Base-by-base conservation (phyloP, 2,888 invertebrate genomes). In the Choristoneura rosaceana region DNA sequence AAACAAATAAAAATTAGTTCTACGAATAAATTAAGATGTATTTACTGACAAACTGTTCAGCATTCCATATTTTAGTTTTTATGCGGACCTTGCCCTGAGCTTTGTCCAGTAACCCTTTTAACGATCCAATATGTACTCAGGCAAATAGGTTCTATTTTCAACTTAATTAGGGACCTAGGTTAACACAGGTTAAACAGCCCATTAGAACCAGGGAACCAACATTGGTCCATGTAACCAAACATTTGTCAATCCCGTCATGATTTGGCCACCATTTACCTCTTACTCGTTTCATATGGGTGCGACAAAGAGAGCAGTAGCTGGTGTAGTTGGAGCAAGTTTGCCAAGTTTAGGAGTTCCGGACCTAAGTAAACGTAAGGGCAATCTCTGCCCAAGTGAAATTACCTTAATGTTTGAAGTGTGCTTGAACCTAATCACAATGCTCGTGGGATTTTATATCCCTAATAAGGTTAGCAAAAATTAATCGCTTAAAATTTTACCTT, bases 311-410 rank as follows among this genome's bases (percentile, higher is more conserved):
- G 25, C 0, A 17, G 10, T 9, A 15, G 45, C 17, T 63, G 58
- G 43, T 25, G 10, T 45, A 3, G 15, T 25, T 70, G 25, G 65
- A 38, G 3, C 70, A 50, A 70, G 52, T 14, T 5, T 10, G 52
- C 65, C 50, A 65, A 60, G 25, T 15, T 59, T 65, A 25, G 59
- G n/a, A 25, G 34, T 33, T 10, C 50, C 34, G 50, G 58, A 12
- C 70, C 70, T 70, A 70, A 70, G 64, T 41, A 70, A 70, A 66
- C 65, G 47, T 38, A 10, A 50, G 10, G n/a, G 7, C 52, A 34
- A 60, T 65, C 59, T 63, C 38, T 34, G 38, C 58, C 41, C 65
- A 9, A 43, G 52, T 14, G 17, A 61, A 61, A 70, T 70, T 70
- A 70, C 60, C 60, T 61, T 60, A 52, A 66, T 34, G 65, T 60